Evolutionary conservation across 2,113 vertebrate genomes (phyloP).

Genomic region (Todiramphus chloris): DNA sequence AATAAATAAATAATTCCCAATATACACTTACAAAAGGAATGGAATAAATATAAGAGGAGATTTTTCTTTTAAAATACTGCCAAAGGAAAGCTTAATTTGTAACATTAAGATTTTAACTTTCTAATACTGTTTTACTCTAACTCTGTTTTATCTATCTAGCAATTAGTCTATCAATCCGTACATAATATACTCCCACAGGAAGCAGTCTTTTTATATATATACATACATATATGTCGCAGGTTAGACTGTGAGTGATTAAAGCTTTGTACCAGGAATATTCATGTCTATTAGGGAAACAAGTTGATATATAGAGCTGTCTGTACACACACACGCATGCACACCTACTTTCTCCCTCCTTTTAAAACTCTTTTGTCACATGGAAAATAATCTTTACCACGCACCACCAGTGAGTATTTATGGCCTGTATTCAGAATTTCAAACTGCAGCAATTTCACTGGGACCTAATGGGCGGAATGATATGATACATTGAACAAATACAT

Average conservation of each 20-base stretch:
- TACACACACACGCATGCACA: background rate
- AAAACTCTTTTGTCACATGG: background rate
- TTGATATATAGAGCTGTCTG: background rate
- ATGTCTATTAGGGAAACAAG: background rate
- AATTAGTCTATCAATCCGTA: slow-evolving; percentile 72
- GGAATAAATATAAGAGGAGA: background rate
- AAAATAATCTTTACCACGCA: background rate
- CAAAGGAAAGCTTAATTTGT: slow-evolving; percentile 59
- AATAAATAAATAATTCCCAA: background rate
- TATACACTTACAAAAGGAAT: background rate
- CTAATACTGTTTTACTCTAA: slow-evolving; percentile 66
- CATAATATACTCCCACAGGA: slow-evolving; percentile 67
- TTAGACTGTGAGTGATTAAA: slow-evolving; percentile 55
- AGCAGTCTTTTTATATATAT: background rate
- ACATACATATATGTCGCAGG: background rate
- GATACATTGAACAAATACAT: slow-evolving; percentile 64
- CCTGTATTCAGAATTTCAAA: slow-evolving; percentile 7
- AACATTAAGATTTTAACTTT: slow-evolving; percentile 71
- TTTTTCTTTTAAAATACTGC: background rate
- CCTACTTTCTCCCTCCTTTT: background rate
- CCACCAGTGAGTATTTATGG: background rate
- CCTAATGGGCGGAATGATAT: slow-evolving; percentile 54
- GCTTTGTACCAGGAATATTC: slow-evolving; percentile 45
- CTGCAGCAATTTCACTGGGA: slow-evolving; percentile 38
- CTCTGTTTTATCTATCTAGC: slow-evolving; percentile 72